A percentile compares a stretch with the other conserved stretches of the same genome.
Conservation (phyloP, 2,888 invertebrate genomes). For the Agriopis aurantiaria region DNA sequence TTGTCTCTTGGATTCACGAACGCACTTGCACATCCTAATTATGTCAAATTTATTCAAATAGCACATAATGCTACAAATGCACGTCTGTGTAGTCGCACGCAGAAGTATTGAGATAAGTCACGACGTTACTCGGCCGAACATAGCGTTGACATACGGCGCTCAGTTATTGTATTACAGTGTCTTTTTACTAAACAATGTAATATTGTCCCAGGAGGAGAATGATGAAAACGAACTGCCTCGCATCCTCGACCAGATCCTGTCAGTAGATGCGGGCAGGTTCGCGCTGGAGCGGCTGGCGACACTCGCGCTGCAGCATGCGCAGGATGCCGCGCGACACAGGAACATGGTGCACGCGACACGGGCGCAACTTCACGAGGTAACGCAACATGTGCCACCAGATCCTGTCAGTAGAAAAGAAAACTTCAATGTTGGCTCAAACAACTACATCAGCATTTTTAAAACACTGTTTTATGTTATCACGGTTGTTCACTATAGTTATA, state of each 20-base stretch:
- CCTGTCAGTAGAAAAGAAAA: neutral
- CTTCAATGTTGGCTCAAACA: neutral
- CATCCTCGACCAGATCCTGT: constrained; percentile 65
- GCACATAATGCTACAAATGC: neutral
- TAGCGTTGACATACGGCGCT: neutral
- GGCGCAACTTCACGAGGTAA: constrained; percentile 72
- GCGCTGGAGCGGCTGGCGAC: constrained; percentile 67
- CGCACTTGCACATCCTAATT: too few relatives aligned
- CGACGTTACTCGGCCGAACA: neutral
- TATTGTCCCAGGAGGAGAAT: constrained; percentile 69
- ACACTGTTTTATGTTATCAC: neutral
- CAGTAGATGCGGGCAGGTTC: constrained; percentile 66
- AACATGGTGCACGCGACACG: constrained; percentile 66
- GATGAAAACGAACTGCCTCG: constrained; percentile 75
- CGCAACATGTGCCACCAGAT: neutral
- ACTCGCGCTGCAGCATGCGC: constrained; percentile 72
- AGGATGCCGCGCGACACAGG: constrained; percentile 69
- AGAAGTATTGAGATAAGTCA: neutral
- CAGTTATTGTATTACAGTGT: neutral
- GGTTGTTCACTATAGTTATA: too few relatives aligned
- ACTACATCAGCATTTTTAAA: neutral
- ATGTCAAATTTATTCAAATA: too few relatives aligned
- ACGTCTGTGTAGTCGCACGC: neutral
- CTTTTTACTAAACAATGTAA: neutral
- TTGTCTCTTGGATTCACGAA: neutral